Evolutionary conservation across 2,888 invertebrate species (phyloP).

Genomic region (Epirrhoe tristata): DNA sequence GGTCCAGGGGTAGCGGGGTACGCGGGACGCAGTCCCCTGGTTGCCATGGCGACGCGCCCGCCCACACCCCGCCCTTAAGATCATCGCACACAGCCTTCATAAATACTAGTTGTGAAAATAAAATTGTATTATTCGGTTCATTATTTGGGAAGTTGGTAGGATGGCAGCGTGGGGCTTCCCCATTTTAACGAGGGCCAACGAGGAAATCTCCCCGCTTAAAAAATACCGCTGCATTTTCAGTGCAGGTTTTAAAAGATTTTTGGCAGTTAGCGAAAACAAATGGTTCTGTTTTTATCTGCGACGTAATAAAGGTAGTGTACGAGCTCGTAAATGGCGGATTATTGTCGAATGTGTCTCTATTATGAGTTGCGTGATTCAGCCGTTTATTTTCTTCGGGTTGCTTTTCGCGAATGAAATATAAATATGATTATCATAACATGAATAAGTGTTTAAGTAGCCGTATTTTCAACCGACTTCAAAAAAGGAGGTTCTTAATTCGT

Average conservation of each 20-base stretch:
- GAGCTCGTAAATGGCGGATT: slow-evolving; percentile 43
- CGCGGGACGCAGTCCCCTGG: slow-evolving; percentile 70
- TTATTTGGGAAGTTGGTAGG: slow-evolving; percentile 73
- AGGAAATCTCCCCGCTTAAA: slow-evolving; percentile 51
- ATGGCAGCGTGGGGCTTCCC: slow-evolving; percentile 53
- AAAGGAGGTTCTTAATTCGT: no score
- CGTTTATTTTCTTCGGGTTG: slow-evolving; percentile 28
- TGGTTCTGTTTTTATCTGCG: slow-evolving; percentile 43
- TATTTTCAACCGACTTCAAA: no score
- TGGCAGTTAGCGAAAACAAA: slow-evolving; percentile 43
- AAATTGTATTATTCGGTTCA: slow-evolving; percentile 81
- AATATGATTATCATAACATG: slow-evolving; percentile 20
- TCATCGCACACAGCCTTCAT: slow-evolving; percentile 71
- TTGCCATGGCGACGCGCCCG: slow-evolving; percentile 78
- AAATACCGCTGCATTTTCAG: slow-evolving; percentile 52
- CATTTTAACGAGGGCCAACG: slow-evolving; percentile 63
- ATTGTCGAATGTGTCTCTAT: slow-evolving; percentile 40
- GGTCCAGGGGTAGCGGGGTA: slow-evolving; percentile 73
- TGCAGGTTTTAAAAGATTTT: slow-evolving; percentile 45
- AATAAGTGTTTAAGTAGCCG: not conserved
- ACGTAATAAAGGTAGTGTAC: slow-evolving; percentile 44
- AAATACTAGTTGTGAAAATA: slow-evolving; percentile 75
- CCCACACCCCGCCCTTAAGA: slow-evolving; percentile 73
- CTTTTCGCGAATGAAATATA: slow-evolving; percentile 29
- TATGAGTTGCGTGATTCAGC: slow-evolving; percentile 34